Conservation (phyloP, 2,888 invertebrate genomes). For the Nymphalis c-album region DNA sequence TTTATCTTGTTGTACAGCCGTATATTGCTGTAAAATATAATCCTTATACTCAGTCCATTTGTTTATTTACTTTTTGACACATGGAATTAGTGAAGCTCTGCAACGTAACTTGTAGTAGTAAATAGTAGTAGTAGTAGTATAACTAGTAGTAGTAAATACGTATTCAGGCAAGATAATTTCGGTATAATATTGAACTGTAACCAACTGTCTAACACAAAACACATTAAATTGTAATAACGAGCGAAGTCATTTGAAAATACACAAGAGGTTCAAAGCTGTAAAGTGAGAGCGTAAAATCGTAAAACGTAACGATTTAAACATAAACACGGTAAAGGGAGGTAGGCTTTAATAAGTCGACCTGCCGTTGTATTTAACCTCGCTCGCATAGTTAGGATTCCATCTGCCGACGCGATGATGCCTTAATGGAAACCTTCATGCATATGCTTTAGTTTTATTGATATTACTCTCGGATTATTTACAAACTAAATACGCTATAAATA, state of each 20-base stretch:
- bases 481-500: background rate
- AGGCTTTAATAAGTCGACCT: slow-evolving; percentile 33
- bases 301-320: slow-evolving; percentile 53
- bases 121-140: no score
- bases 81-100: no score
- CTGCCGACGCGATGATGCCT: slow-evolving; percentile 7
- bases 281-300: slow-evolving; percentile 42
- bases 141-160: no score
- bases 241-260: slow-evolving; percentile 4
- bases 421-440: slow-evolving; percentile 6
- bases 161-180: background rate
- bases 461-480: background rate
- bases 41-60: no score
- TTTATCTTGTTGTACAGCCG: no score
- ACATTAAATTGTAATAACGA: background rate
- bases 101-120: no score
- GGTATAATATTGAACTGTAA: background rate
- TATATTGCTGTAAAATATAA: no score
- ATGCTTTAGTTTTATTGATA: slow-evolving; percentile 4
- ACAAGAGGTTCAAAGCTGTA: background rate
- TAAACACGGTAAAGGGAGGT: slow-evolving; percentile 55
- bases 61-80: no score
- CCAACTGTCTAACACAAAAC: background rate
- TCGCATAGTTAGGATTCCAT: slow-evolving; percentile 18
- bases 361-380: slow-evolving; percentile 24